Base-by-base conservation (phyloP, 2,797 vertebrate genomes). In the Tolypeutes matacus region DNA sequence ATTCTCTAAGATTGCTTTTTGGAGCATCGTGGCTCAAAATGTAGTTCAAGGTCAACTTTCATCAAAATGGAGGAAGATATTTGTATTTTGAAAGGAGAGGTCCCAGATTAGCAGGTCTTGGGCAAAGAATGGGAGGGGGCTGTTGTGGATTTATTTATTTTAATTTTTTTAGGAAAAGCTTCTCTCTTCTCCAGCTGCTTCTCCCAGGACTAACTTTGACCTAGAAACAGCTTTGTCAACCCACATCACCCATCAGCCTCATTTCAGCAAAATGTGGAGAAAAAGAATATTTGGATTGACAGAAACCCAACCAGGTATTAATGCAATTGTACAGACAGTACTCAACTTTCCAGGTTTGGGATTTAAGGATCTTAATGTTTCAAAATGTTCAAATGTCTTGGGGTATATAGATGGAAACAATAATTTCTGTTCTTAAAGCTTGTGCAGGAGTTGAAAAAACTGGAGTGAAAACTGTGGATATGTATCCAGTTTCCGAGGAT, bases 371-470 rank as follows among this genome's bases (percentile, higher is more conserved):
- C 4, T 64, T 49, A 75, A 39, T n/a, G 65, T 62, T 88, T 81
- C 36, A 69, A 62, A 95, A 87, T 58, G 76, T 83, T 17, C n/a
- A 64, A 84, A 69, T 86, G 23, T 21, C 34, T 64, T 75, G 65
- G 65, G 7, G 76, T 84, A 84, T 23, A 27, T 60, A 81, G 51
- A 81, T 34, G 21, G 36, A 93, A 88, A 34, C 25, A 17, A 31
- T 77, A 81, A 51, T 86, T 89, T 94, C 21, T 72, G 36, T 89
- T 86, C n/a, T 51, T 65, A 34, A 34, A 89, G n/a, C 31, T 46
- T 67, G 42, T 78, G 49, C 53, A 82, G 11, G 56, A 91, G 27
- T 86, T 88, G 84, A 51, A 93, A 77, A 23, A 89, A 56, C 1
- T 67, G 86, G n/a, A 82, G 34, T 70, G 18, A 73, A 25, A 82